Base-by-base conservation (phyloP, 2,113 vertebrate genomes). In the Semicossyphus pulcher region DNA sequence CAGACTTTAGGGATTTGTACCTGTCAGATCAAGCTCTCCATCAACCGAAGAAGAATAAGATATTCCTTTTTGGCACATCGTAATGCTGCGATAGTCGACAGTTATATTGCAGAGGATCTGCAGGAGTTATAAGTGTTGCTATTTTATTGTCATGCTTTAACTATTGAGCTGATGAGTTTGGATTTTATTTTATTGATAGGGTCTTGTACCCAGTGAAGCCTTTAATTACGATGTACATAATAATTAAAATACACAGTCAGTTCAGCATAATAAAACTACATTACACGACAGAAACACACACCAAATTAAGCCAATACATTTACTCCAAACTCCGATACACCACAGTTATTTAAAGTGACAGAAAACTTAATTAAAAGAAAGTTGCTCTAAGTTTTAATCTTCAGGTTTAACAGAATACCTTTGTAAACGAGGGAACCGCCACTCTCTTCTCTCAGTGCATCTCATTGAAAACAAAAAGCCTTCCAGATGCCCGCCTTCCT, bases 401-500 rank as follows among this genome's bases (percentile, higher is more conserved):
- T n/a, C n/a, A n/a, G 39, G 14, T 67, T 78, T 23, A 28, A 45
- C 72, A 37, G 47, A 64, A 29, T 52, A 20, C 28, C 47, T 20
- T 31, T 75, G 47, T 72, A 47, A 23, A 34, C 25, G 12, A 47
- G 18, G 15, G 64, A 66, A 54, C 25, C 41, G 61, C 39, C 10
- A 52, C 81, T 66, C 28, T 56, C 34, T 39, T 64, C 41, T 42
- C 15, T 53, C 28, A 20, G 76, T 18, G 37, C 72, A 63, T 84
- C 28, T 25, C 16, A 73, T 79, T 83, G 61, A 14, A 53, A 66
- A 82, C 83, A 81, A 12, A 86, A 83, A 65, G 49, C 51, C 49
- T 72, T 32, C 79, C 89, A 92, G 76, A 90, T 91, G 90, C 83
- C 59, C 36, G 32, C 68, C 14, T 49, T 69, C 81, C 64, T 89